Percentiles rank a stretch among this genome's conserved stretches.
phyloP scores from a whole-genome alignment of 2,797 vertebrate species.

The Sebastes glaucus region DNA sequence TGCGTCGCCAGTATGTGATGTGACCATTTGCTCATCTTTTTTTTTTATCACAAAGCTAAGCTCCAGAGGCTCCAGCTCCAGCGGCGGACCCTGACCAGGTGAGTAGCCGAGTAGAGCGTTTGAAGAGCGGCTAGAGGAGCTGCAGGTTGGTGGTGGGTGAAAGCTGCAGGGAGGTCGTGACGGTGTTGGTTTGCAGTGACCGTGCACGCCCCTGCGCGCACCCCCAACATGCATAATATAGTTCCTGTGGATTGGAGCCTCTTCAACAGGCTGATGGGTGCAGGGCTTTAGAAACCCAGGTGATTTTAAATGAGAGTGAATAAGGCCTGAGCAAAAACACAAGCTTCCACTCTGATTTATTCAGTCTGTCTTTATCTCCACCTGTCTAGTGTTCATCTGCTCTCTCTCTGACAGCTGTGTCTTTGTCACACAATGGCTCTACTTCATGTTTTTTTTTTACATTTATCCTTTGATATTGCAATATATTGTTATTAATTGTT shows the following conservation, averaged over 20 bases:
- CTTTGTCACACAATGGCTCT: neutral
- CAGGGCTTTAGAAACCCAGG: neutral
- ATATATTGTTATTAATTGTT: no score
- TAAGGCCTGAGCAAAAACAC: slow-evolving; percentile 33
- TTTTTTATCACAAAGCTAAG: neutral
- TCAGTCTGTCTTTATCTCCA: neutral
- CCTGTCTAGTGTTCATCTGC: neutral
- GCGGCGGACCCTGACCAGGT: slow-evolving; percentile 37
- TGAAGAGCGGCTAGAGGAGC: neutral
- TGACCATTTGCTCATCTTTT: neutral
- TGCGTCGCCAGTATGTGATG: slow-evolving; percentile 53
- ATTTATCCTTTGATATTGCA: no score
- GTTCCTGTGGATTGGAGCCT: neutral
- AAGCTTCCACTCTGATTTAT: neutral
- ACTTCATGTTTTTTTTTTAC: no score
- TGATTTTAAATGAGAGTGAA: neutral
- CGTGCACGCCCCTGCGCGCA: slow-evolving; percentile 61
- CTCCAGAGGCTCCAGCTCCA: slow-evolving; percentile 15
- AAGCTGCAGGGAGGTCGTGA: slow-evolving; percentile 73
- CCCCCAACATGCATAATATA: neutral
- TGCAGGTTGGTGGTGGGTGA: slow-evolving; percentile 16
- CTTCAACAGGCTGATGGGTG: slow-evolving; percentile 2
- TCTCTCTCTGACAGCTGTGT: slow-evolving; percentile 1
- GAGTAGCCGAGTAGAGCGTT: neutral
- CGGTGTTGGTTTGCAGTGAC: slow-evolving; percentile 56